Conservation (phyloP, 2,888 invertebrate genomes). For the Zaprionus obscuricornis region DNA sequence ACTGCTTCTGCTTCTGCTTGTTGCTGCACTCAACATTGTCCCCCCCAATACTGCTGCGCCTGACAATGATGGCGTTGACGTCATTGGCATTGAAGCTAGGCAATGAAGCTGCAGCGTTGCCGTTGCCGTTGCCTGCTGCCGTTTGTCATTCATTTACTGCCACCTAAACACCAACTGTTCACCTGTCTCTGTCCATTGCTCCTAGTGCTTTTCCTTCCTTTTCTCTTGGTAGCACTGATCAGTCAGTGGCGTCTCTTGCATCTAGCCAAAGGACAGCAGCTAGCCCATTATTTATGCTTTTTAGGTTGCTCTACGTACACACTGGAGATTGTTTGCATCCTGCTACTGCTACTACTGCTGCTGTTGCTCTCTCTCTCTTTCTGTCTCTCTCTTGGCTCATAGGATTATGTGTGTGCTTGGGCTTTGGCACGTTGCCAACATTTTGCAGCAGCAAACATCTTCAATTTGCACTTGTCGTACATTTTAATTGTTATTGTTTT, state of each 20-base stretch:
- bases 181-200: neutral
- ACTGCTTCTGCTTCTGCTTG: neutral
- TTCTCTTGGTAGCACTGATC: neutral
- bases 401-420: slow-evolving; percentile 10
- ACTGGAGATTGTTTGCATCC: slow-evolving; percentile 36
- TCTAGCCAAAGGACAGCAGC: slow-evolving; percentile 1
- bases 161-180: neutral
- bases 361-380: slow-evolving; percentile 13
- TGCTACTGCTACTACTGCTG: neutral
- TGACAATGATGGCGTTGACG: slow-evolving; percentile 74
- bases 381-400: slow-evolving; percentile 3
- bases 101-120: too few species aligned
- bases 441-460: slow-evolving; percentile 62
- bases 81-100: slow-evolving; percentile 75
- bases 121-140: slow-evolving; percentile 53
- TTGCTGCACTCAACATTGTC: slow-evolving; percentile 42
- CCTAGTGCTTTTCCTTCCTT: neutral
- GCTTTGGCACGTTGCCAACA: slow-evolving; percentile 36
- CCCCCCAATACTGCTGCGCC: slow-evolving; percentile 21
- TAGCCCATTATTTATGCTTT: slow-evolving; percentile 71
- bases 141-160: slow-evolving; percentile 69
- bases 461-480: slow-evolving; percentile 79
- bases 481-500: slow-evolving; percentile 78
- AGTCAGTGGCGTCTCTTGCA: too few species aligned
- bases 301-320: slow-evolving; percentile 54